Percentiles rank a stretch among this genome's conserved stretches.
These are phyloP conservation scores for Nephotettix cincticeps DNA, from an alignment of 1,140 invertebrate species.

Conservation along the genomic window DNA sequence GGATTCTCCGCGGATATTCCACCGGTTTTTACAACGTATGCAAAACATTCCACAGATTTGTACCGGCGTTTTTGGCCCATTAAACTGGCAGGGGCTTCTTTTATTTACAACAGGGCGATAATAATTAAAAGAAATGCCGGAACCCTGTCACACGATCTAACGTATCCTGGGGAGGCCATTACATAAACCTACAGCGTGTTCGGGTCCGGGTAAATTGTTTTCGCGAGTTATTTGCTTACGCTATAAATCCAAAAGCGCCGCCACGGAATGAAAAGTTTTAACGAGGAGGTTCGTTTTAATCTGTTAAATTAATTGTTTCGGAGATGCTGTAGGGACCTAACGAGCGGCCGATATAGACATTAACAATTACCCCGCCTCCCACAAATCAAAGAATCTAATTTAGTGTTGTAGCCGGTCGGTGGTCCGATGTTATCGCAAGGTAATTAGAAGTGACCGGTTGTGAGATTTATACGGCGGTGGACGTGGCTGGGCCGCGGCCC, in stretches of 20 bases:
- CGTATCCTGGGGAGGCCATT: background rate
- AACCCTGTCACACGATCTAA: background rate
- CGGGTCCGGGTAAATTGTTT: background rate
- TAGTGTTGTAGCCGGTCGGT: slow-evolving; percentile 1
- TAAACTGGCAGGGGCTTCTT: background rate
- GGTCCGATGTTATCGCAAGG: background rate
- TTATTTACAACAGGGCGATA: background rate
- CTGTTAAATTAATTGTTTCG: slow-evolving; percentile 8
- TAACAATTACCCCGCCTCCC: background rate
- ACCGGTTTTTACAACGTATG: background rate
- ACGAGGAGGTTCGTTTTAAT: slow-evolving; percentile 1
- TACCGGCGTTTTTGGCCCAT: background rate
- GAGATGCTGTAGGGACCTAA: slow-evolving; percentile 5
- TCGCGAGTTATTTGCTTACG: background rate
- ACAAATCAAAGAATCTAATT: slow-evolving; percentile 13
- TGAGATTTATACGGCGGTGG: background rate
- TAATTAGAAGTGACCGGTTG: slow-evolving; percentile 7
- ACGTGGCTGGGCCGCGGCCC: background rate
- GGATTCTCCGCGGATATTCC: background rate
- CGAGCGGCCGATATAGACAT: slow-evolving; percentile 7
- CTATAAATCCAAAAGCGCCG: background rate
- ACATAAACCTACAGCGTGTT: background rate
- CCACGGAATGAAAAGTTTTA: background rate
- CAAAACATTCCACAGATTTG: slow-evolving; percentile 1
- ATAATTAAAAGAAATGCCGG: slow-evolving; percentile 1